Conservation (phyloP, 37 sponge, comb jelly and placozoan species). For the Crambe crambe region DNA sequence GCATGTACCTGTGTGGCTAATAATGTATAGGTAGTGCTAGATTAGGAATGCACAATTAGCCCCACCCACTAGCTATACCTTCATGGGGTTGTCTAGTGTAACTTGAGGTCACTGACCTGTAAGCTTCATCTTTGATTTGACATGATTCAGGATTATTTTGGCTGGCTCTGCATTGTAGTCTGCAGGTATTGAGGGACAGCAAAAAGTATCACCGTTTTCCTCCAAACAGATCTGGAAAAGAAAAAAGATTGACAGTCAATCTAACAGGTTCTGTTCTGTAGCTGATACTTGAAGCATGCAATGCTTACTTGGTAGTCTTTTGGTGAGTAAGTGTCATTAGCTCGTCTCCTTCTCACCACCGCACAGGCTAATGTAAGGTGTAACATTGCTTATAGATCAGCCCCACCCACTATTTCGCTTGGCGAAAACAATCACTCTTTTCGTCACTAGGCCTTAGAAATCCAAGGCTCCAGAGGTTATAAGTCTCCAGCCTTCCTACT, state of each 20-base stretch:
- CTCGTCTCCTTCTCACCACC: slow-evolving; percentile 40
- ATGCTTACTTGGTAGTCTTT: slow-evolving; percentile 51
- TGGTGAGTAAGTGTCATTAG: slow-evolving; percentile 24
- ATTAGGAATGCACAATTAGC: background rate
- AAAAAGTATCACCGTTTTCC: slow-evolving; percentile 14
- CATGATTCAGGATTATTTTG: slow-evolving; percentile 28
- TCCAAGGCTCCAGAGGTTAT: no score
- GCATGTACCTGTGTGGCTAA: slow-evolving; percentile 15
- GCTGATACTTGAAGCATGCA: no score
- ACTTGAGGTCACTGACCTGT: slow-evolving; percentile 62
- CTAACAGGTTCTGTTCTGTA: background rate
- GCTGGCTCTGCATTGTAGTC: slow-evolving; percentile 37
- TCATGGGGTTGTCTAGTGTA: no score
- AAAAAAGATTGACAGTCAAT: background rate
- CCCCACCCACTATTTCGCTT: slow-evolving; percentile 41
- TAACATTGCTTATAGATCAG: background rate
- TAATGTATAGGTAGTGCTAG: background rate
- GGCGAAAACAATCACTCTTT: no score
- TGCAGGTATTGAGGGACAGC: slow-evolving; percentile 24
- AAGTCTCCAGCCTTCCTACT: no score
- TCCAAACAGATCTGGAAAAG: slow-evolving; percentile 37
- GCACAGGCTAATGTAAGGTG: slow-evolving; percentile 46
- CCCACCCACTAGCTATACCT: no score
- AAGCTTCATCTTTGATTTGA: slow-evolving; percentile 38
- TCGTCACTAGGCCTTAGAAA: no score